Conservation (phyloP, 1,140 invertebrate genomes). For the Cyclargus thomasi region DNA sequence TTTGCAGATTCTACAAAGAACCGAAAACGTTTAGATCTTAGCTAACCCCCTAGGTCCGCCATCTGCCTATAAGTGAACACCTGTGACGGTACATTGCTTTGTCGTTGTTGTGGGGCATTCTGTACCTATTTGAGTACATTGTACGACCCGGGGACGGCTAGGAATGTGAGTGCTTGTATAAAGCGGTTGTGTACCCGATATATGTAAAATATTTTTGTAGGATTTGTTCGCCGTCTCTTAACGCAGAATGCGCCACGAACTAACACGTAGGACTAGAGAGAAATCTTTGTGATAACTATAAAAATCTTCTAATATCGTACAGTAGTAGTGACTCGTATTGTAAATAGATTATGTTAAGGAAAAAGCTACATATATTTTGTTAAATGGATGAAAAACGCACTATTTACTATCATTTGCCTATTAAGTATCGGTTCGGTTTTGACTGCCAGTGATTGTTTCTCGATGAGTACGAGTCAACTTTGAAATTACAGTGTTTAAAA, state of each 20-base stretch:
- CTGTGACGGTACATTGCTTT: constrained; percentile 49
- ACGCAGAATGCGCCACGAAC: constrained; percentile 9
- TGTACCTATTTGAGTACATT: constrained; percentile 24
- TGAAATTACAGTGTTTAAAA: too few species aligned
- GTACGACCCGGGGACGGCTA: neutral
- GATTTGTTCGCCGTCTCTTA: neutral
- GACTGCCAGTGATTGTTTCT: neutral
- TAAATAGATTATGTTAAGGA: constrained; percentile 62
- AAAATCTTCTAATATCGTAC: constrained; percentile 55
- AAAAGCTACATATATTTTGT: constrained; percentile 69
- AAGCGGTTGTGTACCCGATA: neutral
- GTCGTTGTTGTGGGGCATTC: constrained; percentile 37
- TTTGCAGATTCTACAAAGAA: too few species aligned
- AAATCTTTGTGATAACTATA: constrained; percentile 63
- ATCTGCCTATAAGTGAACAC: too few species aligned
- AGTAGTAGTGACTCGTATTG: constrained; percentile 59
- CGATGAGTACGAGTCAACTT: neutral
- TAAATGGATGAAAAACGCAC: constrained; percentile 53
- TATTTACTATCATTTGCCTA: constrained; percentile 50
- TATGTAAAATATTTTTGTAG: constrained; percentile 21
- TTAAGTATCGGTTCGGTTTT: neutral
- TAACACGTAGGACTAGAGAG: constrained; percentile 30
- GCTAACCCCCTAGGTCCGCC: too few species aligned
- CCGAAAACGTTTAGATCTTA: too few species aligned
- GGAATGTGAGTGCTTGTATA: neutral